phyloP scores from a whole-genome alignment of 1,140 invertebrate species.

The Zophobas atratus region DNA sequence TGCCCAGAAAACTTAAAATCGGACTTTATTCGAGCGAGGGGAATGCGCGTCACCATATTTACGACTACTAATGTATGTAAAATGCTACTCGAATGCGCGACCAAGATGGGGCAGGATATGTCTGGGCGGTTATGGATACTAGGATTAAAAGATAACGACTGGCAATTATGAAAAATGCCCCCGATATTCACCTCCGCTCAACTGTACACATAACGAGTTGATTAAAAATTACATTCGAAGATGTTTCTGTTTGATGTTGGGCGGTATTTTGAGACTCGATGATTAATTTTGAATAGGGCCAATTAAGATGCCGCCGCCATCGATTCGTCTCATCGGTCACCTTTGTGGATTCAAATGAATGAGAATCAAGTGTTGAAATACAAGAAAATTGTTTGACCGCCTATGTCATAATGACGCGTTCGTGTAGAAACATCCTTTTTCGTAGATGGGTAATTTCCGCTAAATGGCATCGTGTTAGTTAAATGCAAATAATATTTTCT shows the following conservation, averaged over 20 bases:
- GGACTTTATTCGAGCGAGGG: slow-evolving; percentile 59
- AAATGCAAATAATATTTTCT: neutral
- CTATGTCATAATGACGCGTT: slow-evolving; percentile 11
- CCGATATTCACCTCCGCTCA: slow-evolving; percentile 7
- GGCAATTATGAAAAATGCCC: slow-evolving; percentile 28
- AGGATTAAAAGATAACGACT: slow-evolving; percentile 35
- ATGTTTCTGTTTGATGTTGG: slow-evolving; percentile 23
- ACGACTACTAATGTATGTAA: slow-evolving; percentile 64
- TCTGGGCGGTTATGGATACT: slow-evolving; percentile 32
- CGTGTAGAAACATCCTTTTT: slow-evolving; percentile 23
- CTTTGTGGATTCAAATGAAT: slow-evolving; percentile 2
- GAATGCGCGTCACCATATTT: slow-evolving; percentile 60
- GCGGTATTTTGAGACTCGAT: slow-evolving; percentile 17
- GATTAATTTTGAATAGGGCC: slow-evolving; percentile 33
- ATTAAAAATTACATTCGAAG: slow-evolving; percentile 39
- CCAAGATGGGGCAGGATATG: slow-evolving; percentile 31
- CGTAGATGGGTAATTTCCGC: slow-evolving; percentile 21
- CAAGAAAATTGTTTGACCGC: neutral
- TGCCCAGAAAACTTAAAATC: slow-evolving; percentile 62
- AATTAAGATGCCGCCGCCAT: slow-evolving; percentile 36
- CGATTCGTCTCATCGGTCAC: slow-evolving; percentile 27
- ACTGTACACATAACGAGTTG: slow-evolving; percentile 16
- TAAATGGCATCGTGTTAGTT: neutral
- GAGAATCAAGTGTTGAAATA: neutral
- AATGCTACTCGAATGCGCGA: slow-evolving; percentile 48